Base-by-base conservation (phyloP, 2,888 invertebrate genomes). In the Sminthurinus aureus region DNA sequence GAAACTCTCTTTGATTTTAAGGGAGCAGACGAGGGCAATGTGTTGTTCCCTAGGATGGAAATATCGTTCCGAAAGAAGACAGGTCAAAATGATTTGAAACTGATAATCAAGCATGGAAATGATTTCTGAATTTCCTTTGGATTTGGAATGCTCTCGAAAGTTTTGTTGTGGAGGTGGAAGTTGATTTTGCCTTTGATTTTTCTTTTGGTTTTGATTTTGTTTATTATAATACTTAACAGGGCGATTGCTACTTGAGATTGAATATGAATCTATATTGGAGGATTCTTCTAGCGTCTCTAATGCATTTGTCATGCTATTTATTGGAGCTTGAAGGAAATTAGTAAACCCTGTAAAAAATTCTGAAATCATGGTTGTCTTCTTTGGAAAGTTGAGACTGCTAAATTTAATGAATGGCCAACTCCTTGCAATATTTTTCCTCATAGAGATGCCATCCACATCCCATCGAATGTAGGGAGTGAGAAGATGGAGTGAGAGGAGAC, bases 341-440 rank as follows among this genome's bases (percentile, higher is more conserved):
- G 50, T 15, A 20, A 82, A 82, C 20, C 76, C 82, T 15, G 38
- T 18, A 50, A 82, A 82, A n/a, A 82, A n/a, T 20, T 82, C 82
- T 0, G 64, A 24, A 4, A 82, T 18, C 9, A 66, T 24, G 22
- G 22, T 24, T 20, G 76, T 58, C n/a, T 76, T 75, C 26, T 64
- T n/a, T 15, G 24, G n/a, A 15, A 67, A 75, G 26, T 38, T 75
- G 12, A 82, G 75, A 15, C 52, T 64, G 12, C 76, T 24, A 22
- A 76, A 82, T 50, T 82, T 82, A n/a, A 82, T 50, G 26, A 82
- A 51, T 0, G 82, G 82, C 82, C 82, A 82, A 76, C 82, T 82
- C 64, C 26, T 50, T 67, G 73, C 22, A 26, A 75, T 75, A 82
- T 82, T 74, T 52, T 82, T 81, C 24, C 20, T 73, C 20, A 79